Conservation (phyloP, 2,888 invertebrate species). For the Myathropa florea region DNA sequence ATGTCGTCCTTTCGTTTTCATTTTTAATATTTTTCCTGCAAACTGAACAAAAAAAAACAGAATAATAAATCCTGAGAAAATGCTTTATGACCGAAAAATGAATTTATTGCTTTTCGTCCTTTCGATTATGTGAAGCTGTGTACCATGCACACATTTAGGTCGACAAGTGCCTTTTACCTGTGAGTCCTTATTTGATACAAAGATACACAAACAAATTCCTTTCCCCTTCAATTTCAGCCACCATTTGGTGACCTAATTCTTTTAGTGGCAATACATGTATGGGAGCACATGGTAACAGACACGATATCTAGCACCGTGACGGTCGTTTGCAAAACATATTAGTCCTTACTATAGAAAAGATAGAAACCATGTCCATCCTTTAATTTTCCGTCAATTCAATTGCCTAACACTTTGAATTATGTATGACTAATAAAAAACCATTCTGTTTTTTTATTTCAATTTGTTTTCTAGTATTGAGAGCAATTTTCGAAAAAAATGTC, state of each 20-base stretch:
- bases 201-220: neutral
- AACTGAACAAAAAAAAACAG: conserved; percentile 49
- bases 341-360: conserved; percentile 11
- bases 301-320: neutral
- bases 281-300: conserved; percentile 9
- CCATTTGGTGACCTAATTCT: conserved; percentile 59
- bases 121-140: conserved; percentile 52
- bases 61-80: conserved; percentile 64
- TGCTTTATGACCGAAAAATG: conserved; percentile 64
- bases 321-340: conserved; percentile 52
- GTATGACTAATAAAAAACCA: neutral
- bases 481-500: conserved; percentile 28
- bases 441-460: conserved; percentile 37
- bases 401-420: conserved; percentile 48
- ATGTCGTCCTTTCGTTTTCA: conserved; percentile 54
- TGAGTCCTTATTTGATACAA: conserved; percentile 9
- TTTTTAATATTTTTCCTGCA: conserved; percentile 64
- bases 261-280: neutral
- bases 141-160: conserved; percentile 37
- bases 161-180: conserved; percentile 56
- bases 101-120: conserved; percentile 64
- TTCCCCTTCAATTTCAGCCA: neutral
- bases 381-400: conserved; percentile 27
- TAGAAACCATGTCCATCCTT: conserved; percentile 21
- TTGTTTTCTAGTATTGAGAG: conserved; percentile 39